Percentiles rank a stretch among this genome's conserved stretches.
Conservation (phyloP, 2,113 vertebrate genomes). For the Puffinus mauretanicus region DNA sequence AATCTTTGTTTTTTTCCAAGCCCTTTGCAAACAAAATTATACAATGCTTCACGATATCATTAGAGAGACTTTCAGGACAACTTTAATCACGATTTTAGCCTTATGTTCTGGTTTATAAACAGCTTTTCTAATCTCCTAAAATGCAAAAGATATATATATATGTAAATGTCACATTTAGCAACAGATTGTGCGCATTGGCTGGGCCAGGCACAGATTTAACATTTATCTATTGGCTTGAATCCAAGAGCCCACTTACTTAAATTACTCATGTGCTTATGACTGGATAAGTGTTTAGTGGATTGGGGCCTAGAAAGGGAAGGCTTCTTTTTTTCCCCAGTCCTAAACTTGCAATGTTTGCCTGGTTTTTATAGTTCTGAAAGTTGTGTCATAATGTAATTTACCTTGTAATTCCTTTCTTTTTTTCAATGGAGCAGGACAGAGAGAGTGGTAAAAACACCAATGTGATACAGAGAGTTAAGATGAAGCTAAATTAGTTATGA, state of each 20-base stretch:
- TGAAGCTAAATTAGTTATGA: not conserved
- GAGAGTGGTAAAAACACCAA: not conserved
- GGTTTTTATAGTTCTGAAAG: not conserved
- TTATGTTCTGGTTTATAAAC: slow-evolving; percentile 34
- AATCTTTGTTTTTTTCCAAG: not conserved
- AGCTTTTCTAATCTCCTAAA: not conserved
- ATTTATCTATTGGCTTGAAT: slow-evolving; percentile 26
- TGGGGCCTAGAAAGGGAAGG: not conserved
- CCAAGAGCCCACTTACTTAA: slow-evolving; percentile 31
- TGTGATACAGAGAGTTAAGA: not conserved
- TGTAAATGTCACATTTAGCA: slow-evolving; percentile 53
- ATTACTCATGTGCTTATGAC: slow-evolving; percentile 33
- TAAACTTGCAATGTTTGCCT: not conserved
- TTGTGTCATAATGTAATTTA: not conserved
- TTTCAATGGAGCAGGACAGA: not conserved
- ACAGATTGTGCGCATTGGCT: slow-evolving; percentile 29
- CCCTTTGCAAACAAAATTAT: not conserved
- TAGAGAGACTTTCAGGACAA: not conserved
- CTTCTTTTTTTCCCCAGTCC: not conserved
- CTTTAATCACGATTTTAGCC: not conserved
- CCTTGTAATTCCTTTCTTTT: not conserved
- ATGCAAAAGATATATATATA: not conserved
- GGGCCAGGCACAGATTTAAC: slow-evolving; percentile 10
- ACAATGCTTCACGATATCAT: not conserved
- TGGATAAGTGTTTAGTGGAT: slow-evolving; percentile 16